Base-by-base conservation (phyloP, 2,113 vertebrate genomes). In the Synchiropus splendidus region DNA sequence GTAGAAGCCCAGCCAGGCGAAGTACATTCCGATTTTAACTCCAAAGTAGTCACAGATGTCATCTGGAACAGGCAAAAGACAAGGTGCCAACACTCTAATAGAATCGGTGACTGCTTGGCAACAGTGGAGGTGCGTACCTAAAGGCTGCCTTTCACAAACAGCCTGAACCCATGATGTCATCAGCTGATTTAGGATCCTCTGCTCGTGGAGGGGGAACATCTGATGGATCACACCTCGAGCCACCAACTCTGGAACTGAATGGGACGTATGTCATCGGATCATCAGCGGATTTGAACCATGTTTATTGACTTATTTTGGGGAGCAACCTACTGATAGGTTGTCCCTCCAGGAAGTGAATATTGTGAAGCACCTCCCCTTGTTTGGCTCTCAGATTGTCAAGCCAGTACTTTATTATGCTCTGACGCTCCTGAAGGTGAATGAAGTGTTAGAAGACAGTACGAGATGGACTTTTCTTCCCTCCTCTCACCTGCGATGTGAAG, bases 21-120 rank as follows among this genome's bases (percentile, higher is more conserved):
- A 98, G 32, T 98, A 98, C 92, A 98, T 90, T 56, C 87, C 89
- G 2, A 98, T 92, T 80, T 98, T 97, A 72, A 96, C 94, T 2
- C 94, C 94, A 1, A 98, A 98, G 67, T 98, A 98, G 67, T 97
- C 92, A 12, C 91, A 96, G 70, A 98, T 91, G 31, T 98, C 94
- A 54, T 98, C 94, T 98, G 10, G 9, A 55, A 37, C 27, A 44
- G 9, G 57, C 4, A 36, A 2, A 1, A 36, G 5, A 12, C 39
- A 30, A 31, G 15, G 37, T 12, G 33, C 4, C 36, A 6, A 37
- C 2, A 16, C 11, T 30, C 6, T 27, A 21, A 17, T 11, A n/a
- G n/a, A 16, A 11, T 21, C 8, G 8, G 16, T 11, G 14, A 18
- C 14, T 16, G 2, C 11, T 12, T 6, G 10, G 11, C 6, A 15